phyloP scores from a whole-genome alignment of 2,113 vertebrate genomes.

The Chloropsis cyanopogon region DNA sequence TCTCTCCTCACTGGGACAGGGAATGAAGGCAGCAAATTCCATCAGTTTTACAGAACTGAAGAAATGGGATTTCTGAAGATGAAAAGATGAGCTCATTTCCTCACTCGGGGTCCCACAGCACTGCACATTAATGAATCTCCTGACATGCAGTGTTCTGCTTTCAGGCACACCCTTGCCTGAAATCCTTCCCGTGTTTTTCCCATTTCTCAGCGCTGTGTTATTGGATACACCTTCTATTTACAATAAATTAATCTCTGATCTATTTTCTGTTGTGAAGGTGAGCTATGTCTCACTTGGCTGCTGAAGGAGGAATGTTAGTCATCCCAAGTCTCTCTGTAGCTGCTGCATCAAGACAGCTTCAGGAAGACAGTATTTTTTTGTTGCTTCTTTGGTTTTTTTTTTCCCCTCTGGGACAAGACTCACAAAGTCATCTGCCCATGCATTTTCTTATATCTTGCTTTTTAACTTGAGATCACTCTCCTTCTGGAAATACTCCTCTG shows the following conservation, averaged over 20 bases:
- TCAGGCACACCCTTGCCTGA: background rate
- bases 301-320: background rate
- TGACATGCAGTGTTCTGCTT: background rate
- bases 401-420: background rate
- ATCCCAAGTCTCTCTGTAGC: background rate
- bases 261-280: background rate
- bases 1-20: background rate
- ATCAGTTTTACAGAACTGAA: background rate
- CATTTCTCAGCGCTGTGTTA: rapidly evolving
- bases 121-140: background rate
- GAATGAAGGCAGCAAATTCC: background rate
- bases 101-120: background rate
- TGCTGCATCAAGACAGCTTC: background rate
- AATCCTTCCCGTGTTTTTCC: background rate
- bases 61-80: background rate
- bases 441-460: rapidly evolving
- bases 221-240: background rate
- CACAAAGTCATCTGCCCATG: rapidly evolving
- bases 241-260: background rate
- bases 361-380: background rate
- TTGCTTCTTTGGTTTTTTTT: background rate
- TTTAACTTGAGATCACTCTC: background rate
- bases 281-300: background rate
- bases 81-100: background rate
- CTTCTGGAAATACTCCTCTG: background rate